Evolutionary conservation across 2,113 vertebrate genomes (phyloP), one percentile per base, ranked within the genome.

Genomic region (Eclectus roratus): DNA sequence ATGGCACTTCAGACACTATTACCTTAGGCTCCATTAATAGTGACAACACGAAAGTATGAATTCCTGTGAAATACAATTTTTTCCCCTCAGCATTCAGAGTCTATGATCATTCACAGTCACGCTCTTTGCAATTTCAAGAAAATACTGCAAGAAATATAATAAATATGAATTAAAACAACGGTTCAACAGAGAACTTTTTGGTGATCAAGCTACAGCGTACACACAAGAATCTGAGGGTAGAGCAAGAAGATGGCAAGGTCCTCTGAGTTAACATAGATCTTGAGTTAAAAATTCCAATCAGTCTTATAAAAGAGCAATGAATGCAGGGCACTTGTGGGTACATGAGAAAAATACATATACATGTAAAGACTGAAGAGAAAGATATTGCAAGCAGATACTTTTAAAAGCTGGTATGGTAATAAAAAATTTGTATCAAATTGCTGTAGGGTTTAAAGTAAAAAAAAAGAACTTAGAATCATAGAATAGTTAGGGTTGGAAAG

Each of bases 101-200:
- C 31, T 31, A 28, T 0, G 2, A 31, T 17, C 25, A 68, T 80
- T 60, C 44, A 71, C 6, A 0, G 28, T 5, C 2, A 1, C 7
- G 1, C 7, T 63, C 11, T 73, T 74, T 35, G 37, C 11, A 78
- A 85, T 82, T 55, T 64, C 41, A 64, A 72, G 18, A 78, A 89
- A 83, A 92, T 2, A 37, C 31, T 37, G 12, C 7, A 81, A 78
- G 28, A 58, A 66, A 65, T 58, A 69, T 6, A 14, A 79, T 31
- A 31, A 53, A 44, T 20, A 72, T 29, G 6, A 76, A 76, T 43
- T 71, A 37, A 87, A 78, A 12, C 7, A 70, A 25, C 5, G 7
- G 13, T 69, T 39, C 47, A 37, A 52, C 7, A 50, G 43, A 88
- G 50, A 85, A 31, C 10, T 27, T 68, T 58, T 50, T 49, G 13